Percentiles rank a stretch among this genome's conserved stretches.
Conservation (phyloP, 2,888 invertebrate species). For the Oligia fasciuncula region DNA sequence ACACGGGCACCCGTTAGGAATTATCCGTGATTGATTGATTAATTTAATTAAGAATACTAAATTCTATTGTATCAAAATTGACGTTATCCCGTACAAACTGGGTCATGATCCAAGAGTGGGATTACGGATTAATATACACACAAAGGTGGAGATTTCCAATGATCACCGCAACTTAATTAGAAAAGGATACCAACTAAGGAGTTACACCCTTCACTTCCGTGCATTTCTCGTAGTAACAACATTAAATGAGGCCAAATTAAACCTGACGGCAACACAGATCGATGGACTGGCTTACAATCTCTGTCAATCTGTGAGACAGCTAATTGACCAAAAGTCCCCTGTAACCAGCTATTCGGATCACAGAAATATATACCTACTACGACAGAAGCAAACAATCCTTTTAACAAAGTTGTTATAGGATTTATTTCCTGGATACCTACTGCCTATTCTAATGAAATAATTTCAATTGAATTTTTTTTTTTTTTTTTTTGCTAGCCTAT, state of each 20-base stretch:
- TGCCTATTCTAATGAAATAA: conserved; percentile 33
- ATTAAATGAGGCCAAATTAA: conserved; percentile 11
- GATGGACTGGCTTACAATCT: conserved; percentile 13
- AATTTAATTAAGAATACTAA: no score
- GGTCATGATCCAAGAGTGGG: neutral
- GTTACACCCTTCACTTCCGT: neutral
- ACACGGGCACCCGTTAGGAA: no score
- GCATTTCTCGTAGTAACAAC: neutral
- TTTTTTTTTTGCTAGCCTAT: no score
- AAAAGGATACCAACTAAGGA: neutral
- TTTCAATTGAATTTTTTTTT: conserved; percentile 36
- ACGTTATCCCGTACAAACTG: neutral
- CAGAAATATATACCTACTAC: conserved; percentile 7
- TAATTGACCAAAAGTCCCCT: conserved; percentile 45
- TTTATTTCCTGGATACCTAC: neutral
- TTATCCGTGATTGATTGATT: no score
- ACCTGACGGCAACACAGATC: conserved; percentile 9
- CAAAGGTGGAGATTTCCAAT: neutral
- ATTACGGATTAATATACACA: neutral
- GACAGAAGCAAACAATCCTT: conserved; percentile 11
- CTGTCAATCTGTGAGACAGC: conserved; percentile 12
- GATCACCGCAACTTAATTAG: conserved; percentile 12
- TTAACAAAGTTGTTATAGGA: neutral
- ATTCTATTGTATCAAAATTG: neutral
- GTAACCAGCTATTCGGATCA: conserved; percentile 5